Percentiles rank a stretch among this genome's conserved stretches.
Conservation (phyloP, 2,888 invertebrate genomes). For the Apamea anceps region DNA sequence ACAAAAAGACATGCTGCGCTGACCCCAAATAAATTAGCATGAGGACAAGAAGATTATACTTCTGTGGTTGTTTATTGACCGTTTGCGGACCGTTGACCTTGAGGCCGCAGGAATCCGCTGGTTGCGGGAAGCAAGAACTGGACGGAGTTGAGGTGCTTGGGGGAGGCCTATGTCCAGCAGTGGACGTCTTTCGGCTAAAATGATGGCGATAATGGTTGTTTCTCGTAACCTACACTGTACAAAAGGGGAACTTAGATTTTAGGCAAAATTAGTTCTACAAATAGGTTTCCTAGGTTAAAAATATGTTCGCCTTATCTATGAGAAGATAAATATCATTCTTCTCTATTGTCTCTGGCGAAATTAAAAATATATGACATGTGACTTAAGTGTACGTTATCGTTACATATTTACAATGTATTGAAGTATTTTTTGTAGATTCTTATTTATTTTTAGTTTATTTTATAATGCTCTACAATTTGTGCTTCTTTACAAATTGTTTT, state of each 20-base stretch:
- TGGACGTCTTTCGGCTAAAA: background rate
- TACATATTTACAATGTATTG: slow-evolving; percentile 49
- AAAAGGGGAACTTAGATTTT: background rate
- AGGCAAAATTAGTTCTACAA: background rate
- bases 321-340: background rate
- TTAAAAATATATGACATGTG: slow-evolving; percentile 41
- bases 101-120: too few relatives aligned
- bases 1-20: background rate
- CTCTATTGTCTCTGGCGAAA: background rate
- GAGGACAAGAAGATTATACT: too few relatives aligned
- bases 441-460: slow-evolving; percentile 57
- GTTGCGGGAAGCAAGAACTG: background rate
- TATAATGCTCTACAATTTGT: slow-evolving; percentile 58
- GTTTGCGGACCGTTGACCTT: too few relatives aligned
- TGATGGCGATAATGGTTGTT: background rate
- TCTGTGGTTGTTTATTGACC: background rate
- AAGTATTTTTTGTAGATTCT: slow-evolving; percentile 49
- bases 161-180: too few relatives aligned
- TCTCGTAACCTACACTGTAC: background rate
- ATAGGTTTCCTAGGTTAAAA: background rate
- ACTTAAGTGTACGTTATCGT: slow-evolving; percentile 21
- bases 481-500: slow-evolving; percentile 37
- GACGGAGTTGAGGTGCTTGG: too few relatives aligned
- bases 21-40: too few relatives aligned
- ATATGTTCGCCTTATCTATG: background rate